Conservation (phyloP, 2,888 invertebrate genomes). For the Cryptus viduatorius region DNA sequence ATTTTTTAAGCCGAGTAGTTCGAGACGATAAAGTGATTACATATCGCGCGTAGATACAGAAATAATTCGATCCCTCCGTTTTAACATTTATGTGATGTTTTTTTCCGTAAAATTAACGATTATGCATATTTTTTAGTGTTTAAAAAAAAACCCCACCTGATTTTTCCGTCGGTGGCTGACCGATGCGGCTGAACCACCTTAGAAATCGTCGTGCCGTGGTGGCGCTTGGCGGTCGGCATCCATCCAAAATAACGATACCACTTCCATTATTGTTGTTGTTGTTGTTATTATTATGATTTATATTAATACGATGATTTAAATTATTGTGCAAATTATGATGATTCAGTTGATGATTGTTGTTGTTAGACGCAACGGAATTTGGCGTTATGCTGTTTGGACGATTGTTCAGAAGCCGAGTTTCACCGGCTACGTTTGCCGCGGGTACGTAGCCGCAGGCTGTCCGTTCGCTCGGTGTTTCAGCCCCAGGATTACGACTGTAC, state of each 20-base stretch:
- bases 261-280: constrained; percentile 77
- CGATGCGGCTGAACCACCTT: constrained; percentile 86
- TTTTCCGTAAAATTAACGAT: neutral
- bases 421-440: constrained; percentile 37
- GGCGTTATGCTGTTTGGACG: constrained; percentile 44
- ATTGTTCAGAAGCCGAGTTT: constrained; percentile 54
- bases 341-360: constrained; percentile 55
- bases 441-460: constrained; percentile 71
- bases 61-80: no score
- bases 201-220: constrained; percentile 86
- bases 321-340: constrained; percentile 59
- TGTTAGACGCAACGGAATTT: constrained; percentile 51
- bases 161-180: constrained; percentile 86
- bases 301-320: constrained; percentile 53
- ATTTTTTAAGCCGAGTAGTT: no score
- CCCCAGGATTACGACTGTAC: constrained; percentile 73
- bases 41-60: no score
- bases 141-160: constrained; percentile 80
- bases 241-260: constrained; percentile 80
- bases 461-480: constrained; percentile 60
- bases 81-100: neutral
- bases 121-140: neutral
- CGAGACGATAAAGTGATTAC: no score
- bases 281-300: constrained; percentile 69
- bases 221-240: constrained; percentile 80